Evolutionary conservation across 2,888 invertebrate species (phyloP), one percentile per base, ranked within the genome.

Genomic region (Geotrupes spiniger): DNA sequence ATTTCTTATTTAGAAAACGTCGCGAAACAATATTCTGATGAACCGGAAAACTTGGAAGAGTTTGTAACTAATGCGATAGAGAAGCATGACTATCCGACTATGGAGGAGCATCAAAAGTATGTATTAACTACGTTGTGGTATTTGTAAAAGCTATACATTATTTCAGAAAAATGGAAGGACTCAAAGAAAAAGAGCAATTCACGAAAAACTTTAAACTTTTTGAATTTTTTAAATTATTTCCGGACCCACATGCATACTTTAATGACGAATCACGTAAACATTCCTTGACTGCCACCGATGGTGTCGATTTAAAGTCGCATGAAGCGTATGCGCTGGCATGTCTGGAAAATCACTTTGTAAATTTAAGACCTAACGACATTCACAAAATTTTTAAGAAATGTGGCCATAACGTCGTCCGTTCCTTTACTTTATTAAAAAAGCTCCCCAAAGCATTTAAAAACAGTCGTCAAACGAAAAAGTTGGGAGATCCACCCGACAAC

Each of bases 101-200:
- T 66, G 61, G 61, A 66, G 33, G 66, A 70, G n/a, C 72, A 70
- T 60, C 47, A 67, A 31, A 67, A 65, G 70, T 68, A 61, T 28
- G 33, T 42, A 38, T n/a, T 17, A 28, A 36, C n/a, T 43, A 10
- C 15, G n/a, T n/a, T n/a, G n/a, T n/a, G n/a, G n/a, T n/a, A n/a
- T n/a, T n/a, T n/a, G n/a, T n/a, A n/a, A n/a, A n/a, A n/a, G n/a
- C n/a, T n/a, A n/a, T n/a, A n/a, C n/a, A n/a, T n/a, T n/a, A n/a
- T n/a, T n/a, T 10, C 38, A 69, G 69, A 45, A 51, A 53, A 15
- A 54, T 61, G 45, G 59, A 64, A 53, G 57, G 59, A 47, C 46
- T 57, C 2, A 58, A 61, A 12, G 58, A 60, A 31, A 42, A 61
- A 1, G 52, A 53, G 1, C 45, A 52, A 9, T 71, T 64, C 44